Conservation (phyloP, 2,113 vertebrate species). For the Zosterops hypoxanthus region DNA sequence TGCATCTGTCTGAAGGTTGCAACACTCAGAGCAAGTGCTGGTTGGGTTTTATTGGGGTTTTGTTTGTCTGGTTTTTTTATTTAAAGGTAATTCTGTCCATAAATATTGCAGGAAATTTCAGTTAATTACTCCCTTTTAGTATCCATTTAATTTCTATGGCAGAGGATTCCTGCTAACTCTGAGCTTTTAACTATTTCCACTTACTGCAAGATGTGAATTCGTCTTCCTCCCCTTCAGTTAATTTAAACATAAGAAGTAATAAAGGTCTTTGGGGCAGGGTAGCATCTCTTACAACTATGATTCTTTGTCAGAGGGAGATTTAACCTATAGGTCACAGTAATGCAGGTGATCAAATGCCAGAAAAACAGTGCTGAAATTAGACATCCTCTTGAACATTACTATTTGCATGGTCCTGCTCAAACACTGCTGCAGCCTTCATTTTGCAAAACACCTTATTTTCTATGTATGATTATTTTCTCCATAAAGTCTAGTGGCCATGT, state of each 20-base stretch:
- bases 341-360: background rate
- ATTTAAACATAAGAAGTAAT: background rate
- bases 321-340: background rate
- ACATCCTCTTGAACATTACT: background rate
- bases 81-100: background rate
- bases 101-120: background rate
- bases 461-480: background rate
- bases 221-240: background rate
- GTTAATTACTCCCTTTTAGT: background rate
- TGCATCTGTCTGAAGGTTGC: background rate
- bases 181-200: background rate
- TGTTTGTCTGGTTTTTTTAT: background rate
- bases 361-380: background rate
- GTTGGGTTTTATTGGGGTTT: background rate
- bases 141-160: background rate
- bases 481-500: background rate
- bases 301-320: background rate
- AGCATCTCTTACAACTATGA: background rate
- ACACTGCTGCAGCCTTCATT: background rate
- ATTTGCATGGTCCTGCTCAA: background rate
- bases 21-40: background rate
- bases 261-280: background rate
- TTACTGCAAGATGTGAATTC: background rate
- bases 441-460: background rate
- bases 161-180: background rate